Percentiles rank a stretch among this genome's conserved stretches.
These are phyloP conservation scores for Ophioninae sp. DNA, from an alignment of 2,888 invertebrate genomes.

Conservation along the genomic window DNA sequence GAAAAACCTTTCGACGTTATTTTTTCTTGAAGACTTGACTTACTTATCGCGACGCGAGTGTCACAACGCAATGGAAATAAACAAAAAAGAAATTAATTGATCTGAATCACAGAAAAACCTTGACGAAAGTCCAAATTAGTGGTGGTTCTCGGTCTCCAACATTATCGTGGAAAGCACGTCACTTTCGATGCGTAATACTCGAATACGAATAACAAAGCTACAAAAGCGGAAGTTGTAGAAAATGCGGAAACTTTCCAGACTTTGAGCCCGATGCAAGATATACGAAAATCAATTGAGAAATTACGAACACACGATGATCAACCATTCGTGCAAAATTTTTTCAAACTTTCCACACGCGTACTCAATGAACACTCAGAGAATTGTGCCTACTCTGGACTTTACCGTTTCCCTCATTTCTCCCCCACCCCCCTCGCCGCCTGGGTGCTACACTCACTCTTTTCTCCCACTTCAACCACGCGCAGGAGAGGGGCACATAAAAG, in stretches of 20 bases:
- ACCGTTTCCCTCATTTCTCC: slow-evolving; percentile 36
- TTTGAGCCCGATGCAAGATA: not conserved
- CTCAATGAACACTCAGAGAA: slow-evolving; percentile 45
- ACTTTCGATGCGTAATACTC: slow-evolving; percentile 6
- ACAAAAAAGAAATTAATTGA: slow-evolving; percentile 6
- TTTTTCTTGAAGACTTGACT: not conserved
- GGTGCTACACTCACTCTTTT: slow-evolving; percentile 9
- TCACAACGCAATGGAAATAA: slow-evolving; percentile 5
- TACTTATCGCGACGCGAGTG: not conserved
- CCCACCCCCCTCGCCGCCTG: not conserved
- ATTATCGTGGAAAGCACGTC: slow-evolving; percentile 3
- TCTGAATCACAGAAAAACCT: slow-evolving; percentile 9
- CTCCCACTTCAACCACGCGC: slow-evolving; percentile 1
- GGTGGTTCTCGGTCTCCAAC: not conserved
- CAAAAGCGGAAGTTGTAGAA: slow-evolving; percentile 12
- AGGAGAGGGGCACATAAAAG: slow-evolving; percentile 27
- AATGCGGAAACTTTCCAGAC: not conserved
- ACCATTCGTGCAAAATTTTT: too few relatives aligned
- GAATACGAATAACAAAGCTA: not conserved
- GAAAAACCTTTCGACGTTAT: not conserved
- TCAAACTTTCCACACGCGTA: slow-evolving; percentile 7
- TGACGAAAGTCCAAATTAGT: slow-evolving; percentile 34
- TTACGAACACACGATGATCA: not conserved
- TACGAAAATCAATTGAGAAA: slow-evolving; percentile 12
- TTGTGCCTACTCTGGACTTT: slow-evolving; percentile 47